Evolutionary conservation across 2,888 invertebrate genomes (phyloP).

Genomic region (Drepanosiphum platanoidis): DNA sequence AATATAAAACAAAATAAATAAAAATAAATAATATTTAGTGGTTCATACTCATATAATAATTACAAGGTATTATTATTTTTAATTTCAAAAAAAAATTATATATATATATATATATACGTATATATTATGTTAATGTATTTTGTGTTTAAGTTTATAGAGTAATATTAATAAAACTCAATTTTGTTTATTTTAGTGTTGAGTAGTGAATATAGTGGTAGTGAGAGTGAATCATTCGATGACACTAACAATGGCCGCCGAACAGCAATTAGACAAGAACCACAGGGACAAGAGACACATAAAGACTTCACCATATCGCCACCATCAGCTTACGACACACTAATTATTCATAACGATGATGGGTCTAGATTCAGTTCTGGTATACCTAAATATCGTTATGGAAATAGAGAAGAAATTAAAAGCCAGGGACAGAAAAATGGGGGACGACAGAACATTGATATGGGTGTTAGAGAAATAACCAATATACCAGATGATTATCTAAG

Average conservation of each 20-base stretch:
- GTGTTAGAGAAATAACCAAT: constrained; percentile 78
- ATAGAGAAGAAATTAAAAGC: constrained; percentile 50
- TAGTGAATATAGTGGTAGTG: constrained; percentile 53
- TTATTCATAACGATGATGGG: constrained; percentile 73
- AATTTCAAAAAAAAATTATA: too few relatives aligned
- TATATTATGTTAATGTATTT: too few relatives aligned
- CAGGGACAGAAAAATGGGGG: constrained; percentile 52
- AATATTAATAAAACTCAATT: neutral
- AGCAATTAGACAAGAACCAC: constrained; percentile 82
- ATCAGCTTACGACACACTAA: constrained; percentile 83
- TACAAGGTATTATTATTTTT: too few relatives aligned
- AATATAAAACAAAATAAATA: too few relatives aligned
- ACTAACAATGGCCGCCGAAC: constrained; percentile 42
- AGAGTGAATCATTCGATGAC: constrained; percentile 58
- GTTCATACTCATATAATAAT: too few relatives aligned
- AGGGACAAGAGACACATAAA: constrained; percentile 82
- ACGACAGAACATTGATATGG: constrained; percentile 64
- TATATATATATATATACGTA: too few relatives aligned
- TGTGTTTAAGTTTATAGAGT: neutral
- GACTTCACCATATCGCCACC: constrained; percentile 63
- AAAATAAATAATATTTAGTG: too few relatives aligned
- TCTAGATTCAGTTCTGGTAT: constrained; percentile 27
- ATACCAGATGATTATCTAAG: constrained; percentile 86
- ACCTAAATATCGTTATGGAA: constrained; percentile 49
- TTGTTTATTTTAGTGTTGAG: constrained; percentile 29